phyloP scores from a whole-genome alignment of 2,888 invertebrate species.

The Drosophila nr. perissopoda region DNA sequence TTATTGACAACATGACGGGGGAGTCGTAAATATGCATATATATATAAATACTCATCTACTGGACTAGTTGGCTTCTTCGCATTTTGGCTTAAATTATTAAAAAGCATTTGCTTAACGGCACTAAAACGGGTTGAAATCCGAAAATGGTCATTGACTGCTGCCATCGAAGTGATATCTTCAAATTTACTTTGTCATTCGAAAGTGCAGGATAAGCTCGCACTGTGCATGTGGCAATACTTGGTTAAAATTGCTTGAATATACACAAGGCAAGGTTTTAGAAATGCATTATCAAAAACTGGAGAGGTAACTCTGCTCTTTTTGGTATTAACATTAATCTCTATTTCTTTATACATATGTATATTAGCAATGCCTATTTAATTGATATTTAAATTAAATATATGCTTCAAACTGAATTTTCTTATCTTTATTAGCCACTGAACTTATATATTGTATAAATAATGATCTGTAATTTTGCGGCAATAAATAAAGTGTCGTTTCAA shows the following conservation, averaged over 20 bases:
- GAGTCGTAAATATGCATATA: constrained; percentile 67
- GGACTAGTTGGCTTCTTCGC: constrained; percentile 43
- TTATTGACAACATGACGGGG: constrained; percentile 72
- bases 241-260: background rate
- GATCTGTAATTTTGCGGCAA: background rate
- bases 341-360: background rate
- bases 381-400: background rate
- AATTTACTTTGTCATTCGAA: background rate
- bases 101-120: constrained; percentile 67
- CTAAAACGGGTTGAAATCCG: constrained; percentile 36
- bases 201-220: background rate
- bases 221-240: background rate
- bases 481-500: constrained; percentile 5
- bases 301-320: background rate
- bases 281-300: background rate
- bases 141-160: constrained; percentile 42
- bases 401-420: background rate
- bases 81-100: constrained; percentile 70
- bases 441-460: background rate
- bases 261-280: background rate
- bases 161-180: constrained; percentile 13
- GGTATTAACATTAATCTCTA: background rate
- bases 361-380: background rate
- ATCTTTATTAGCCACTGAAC: background rate
- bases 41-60: constrained; percentile 51